phyloP scores from a whole-genome alignment of 2,113 vertebrate species.

The Corythoichthys intestinalis region DNA sequence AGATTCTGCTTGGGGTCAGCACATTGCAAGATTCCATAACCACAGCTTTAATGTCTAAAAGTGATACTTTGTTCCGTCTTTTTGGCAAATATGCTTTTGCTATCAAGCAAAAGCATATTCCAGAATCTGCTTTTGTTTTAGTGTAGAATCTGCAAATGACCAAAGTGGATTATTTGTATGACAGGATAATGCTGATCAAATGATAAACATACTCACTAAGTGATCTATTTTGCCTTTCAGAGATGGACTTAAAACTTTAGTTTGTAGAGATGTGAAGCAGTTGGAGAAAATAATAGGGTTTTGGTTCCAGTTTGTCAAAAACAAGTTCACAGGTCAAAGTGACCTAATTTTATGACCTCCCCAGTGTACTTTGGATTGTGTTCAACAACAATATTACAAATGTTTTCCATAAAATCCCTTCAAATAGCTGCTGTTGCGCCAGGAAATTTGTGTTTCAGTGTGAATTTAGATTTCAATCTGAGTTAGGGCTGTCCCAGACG shows the following conservation, averaged over 20 bases:
- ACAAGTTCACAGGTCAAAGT: background rate
- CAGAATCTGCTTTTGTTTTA: slow-evolving; percentile 65
- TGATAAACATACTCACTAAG: slow-evolving; percentile 64
- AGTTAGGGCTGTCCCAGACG: too few relatives aligned
- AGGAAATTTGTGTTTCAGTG: background rate
- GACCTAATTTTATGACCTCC: background rate
- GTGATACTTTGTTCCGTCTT: slow-evolving; percentile 1
- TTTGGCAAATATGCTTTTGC: too few relatives aligned
- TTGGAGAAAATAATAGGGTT: slow-evolving; percentile 19
- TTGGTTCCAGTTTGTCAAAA: slow-evolving; percentile 13
- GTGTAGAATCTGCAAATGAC: slow-evolving; percentile 60
- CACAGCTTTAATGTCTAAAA: too few relatives aligned
- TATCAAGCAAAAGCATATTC: slow-evolving; percentile 50
- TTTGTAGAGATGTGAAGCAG: slow-evolving; percentile 9
- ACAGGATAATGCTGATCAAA: slow-evolving; percentile 68
- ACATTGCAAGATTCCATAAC: too few relatives aligned
- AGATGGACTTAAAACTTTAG: slow-evolving; percentile 24
- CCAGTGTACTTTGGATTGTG: background rate
- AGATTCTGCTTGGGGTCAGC: too few relatives aligned
- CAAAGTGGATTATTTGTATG: slow-evolving; percentile 71
- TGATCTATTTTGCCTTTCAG: slow-evolving; percentile 49
- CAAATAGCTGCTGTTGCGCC: background rate
- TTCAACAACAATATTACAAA: background rate
- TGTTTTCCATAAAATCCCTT: background rate
- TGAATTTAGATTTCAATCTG: too few relatives aligned